phyloP scores from a whole-genome alignment of 2,113 vertebrate genomes.

The Chaetorhynchus papuensis region DNA sequence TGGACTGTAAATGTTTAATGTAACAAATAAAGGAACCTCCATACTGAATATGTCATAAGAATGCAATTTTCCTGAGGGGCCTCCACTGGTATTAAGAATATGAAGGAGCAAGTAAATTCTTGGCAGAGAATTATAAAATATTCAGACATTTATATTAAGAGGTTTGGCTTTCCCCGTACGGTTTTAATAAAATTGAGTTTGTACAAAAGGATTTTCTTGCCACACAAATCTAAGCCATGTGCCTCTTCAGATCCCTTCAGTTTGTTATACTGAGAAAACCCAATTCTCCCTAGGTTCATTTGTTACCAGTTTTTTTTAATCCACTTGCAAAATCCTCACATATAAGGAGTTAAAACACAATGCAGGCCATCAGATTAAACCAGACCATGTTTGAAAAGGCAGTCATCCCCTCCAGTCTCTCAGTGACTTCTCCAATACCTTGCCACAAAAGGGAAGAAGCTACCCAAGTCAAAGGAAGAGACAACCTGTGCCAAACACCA shows the following conservation, averaged over 20 bases:
- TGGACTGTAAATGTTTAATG: constrained; percentile 14
- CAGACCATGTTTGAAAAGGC: not conserved
- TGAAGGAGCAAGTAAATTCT: not conserved
- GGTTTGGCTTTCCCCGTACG: not conserved
- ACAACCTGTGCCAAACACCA: not conserved
- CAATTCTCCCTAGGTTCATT: not conserved
- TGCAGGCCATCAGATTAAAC: not conserved
- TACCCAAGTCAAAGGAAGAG: not conserved
- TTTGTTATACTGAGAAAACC: not conserved
- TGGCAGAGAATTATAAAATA: not conserved
- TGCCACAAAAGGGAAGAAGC: not conserved
- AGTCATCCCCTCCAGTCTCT: not conserved
- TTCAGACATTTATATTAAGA: not conserved
- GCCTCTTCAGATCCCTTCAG: not conserved
- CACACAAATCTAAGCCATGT: not conserved
- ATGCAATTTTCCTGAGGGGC: not conserved
- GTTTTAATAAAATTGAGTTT: not conserved
- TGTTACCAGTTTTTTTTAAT: not conserved
- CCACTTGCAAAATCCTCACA: not conserved
- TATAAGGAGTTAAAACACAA: not conserved
- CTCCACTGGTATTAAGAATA: not conserved
- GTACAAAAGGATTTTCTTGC: not conserved
- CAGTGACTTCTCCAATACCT: not conserved
- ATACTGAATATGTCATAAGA: not conserved
- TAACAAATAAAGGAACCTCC: not conserved